A percentile compares a stretch with the other conserved stretches of the same genome.
phyloP scores from a whole-genome alignment of 2,888 invertebrate species.

The Drosophila sordidula region DNA sequence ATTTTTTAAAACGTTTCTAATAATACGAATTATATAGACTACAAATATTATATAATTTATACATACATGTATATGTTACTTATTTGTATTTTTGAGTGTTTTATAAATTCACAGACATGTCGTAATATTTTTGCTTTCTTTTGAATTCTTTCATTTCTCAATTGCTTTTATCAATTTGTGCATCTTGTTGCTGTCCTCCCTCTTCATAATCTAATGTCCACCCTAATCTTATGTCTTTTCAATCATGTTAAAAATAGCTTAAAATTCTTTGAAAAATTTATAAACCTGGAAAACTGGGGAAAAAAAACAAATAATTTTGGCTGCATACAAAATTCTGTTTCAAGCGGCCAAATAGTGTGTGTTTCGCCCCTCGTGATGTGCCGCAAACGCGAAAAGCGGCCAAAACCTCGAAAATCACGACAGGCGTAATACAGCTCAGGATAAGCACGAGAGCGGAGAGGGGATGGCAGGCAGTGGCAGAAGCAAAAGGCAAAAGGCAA shows the following conservation, averaged over 20 bases:
- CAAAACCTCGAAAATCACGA: conserved; percentile 67
- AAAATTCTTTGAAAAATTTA: conserved; percentile 43
- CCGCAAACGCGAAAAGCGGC: conserved; percentile 26
- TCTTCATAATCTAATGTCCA: neutral
- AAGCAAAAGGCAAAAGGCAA: conserved; percentile 39
- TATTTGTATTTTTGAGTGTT: no score
- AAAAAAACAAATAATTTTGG: conserved; percentile 30
- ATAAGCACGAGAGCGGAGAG: conserved; percentile 6
- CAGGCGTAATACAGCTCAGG: conserved; percentile 22
- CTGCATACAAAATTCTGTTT: conserved; percentile 68
- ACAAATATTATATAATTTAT: no score
- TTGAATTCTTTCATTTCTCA: no score
- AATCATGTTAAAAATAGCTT: conserved; percentile 31
- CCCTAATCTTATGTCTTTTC: conserved; percentile 17
- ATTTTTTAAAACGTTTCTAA: no score
- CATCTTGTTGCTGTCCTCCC: no score
- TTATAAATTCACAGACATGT: no score
- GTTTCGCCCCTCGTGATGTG: neutral
- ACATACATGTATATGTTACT: no score
- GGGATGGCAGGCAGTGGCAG: conserved; percentile 7
- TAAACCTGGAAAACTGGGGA: conserved; percentile 14
- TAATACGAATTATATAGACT: no score
- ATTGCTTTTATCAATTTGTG: no score
- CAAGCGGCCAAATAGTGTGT: conserved; percentile 57
- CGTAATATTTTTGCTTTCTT: no score